Evolutionary conservation across 92 coral and sea anemone species (phyloP), one percentile per base, ranked within the genome.

Genomic region (Parazoanthus atlanticus): DNA sequence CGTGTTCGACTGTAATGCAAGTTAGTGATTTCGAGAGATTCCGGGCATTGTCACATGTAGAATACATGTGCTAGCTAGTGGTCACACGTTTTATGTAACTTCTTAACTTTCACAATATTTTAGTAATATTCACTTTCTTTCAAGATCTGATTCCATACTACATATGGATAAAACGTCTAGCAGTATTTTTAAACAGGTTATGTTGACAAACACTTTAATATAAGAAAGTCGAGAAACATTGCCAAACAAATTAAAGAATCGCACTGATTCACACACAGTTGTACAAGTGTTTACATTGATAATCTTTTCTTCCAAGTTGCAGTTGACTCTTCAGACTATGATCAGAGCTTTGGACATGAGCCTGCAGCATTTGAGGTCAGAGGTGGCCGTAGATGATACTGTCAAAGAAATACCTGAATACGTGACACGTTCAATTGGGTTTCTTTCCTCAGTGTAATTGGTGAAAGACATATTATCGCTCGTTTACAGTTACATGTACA

Each of bases 341-440:
- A 83, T 43, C 86, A 67, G 76, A 85, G 95, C 77, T 86, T 88
- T 40, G 89, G 49, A 76, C 92, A 26, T 49, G 91, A 88, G 47
- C 95, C 98, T 21, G 93, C 91, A 73, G 92, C 90, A 58, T 91
- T 95, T 86, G 91, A 89, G 12, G 90, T 95, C 61, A 92, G 93
- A 89, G 97, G 94, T 49, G 93, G 92, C 25, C 91, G 85, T 19
- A 91, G 98, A 91, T 95, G 89, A 95, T 28, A 40, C 49, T 31
- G 47, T 69, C 65, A 17, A 32, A 17, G 23, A 56, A 52, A 79
- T 28, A 31, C 10, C 3, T n/a, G 41, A 52, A 79, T 15, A 54
- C 23, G 7, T n/a, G 67, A 47, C 79, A 76, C n/a, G 46, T 21
- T 76, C 31, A 76, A 23, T 29, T 41, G 30, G n/a, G 41, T 76